phyloP scores from a whole-genome alignment of 2,113 vertebrate genomes.

The Chelonoidis abingdonii region DNA sequence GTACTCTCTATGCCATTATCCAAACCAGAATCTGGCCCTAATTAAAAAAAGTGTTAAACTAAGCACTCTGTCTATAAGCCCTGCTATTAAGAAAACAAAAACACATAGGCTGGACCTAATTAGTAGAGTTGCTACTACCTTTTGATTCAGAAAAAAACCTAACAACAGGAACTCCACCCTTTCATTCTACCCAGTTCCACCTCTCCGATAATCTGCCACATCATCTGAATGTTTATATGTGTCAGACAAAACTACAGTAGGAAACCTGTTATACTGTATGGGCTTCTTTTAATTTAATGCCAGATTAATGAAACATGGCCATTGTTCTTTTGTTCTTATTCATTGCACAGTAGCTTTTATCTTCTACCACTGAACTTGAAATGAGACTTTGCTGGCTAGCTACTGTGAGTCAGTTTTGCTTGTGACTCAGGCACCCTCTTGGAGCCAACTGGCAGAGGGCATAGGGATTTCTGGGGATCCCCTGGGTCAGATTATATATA shows the following conservation, averaged over 20 bases:
- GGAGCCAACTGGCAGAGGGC: too few species aligned
- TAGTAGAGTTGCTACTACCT: conserved; percentile 34
- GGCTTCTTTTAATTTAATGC: background rate
- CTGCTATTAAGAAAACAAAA: conserved; percentile 54
- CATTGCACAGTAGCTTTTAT: background rate
- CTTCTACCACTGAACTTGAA: background rate
- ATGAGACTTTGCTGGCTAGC: fast-evolving
- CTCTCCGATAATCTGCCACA: conserved; percentile 50
- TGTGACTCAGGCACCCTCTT: background rate
- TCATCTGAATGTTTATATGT: conserved; percentile 32
- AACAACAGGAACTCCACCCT: conserved; percentile 43
- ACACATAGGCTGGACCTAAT: conserved; percentile 11
- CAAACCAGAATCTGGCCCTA: background rate
- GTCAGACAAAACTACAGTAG: conserved; percentile 36
- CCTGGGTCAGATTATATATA: too few species aligned
- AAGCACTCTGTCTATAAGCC: conserved; percentile 25
- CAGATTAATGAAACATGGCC: background rate
- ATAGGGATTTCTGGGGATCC: too few species aligned
- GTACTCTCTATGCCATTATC: too few species aligned
- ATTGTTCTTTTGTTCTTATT: background rate
- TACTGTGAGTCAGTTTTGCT: background rate
- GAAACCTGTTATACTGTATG: background rate
- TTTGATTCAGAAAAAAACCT: background rate
- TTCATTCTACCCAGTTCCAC: background rate
- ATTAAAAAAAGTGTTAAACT: conserved; percentile 43